Evolutionary conservation across 1,140 invertebrate species (phyloP).

Genomic region (Watersipora subatra): DNA sequence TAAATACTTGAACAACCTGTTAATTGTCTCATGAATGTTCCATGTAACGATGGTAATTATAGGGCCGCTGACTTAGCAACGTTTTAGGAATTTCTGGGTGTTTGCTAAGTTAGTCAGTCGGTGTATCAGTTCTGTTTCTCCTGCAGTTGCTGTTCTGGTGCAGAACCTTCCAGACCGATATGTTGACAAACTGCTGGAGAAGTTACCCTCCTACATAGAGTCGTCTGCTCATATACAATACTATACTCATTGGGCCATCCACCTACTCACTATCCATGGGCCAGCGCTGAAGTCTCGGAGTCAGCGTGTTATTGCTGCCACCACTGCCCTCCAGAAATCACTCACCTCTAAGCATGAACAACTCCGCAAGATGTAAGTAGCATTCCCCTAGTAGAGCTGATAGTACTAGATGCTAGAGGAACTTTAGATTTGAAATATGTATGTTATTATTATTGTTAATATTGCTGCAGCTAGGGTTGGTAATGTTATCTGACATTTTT

Average conservation of each 20-base stretch:
- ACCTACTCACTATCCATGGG: conserved; percentile 51
- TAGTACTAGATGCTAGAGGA: too few relatives aligned
- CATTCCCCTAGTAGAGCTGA: too few relatives aligned
- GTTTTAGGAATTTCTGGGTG: too few relatives aligned
- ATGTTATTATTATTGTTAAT: too few relatives aligned
- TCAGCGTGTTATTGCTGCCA: conserved; percentile 44
- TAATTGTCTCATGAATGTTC: neutral
- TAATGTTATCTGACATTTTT: too few relatives aligned
- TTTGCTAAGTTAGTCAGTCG: too few relatives aligned
- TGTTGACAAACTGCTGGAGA: conserved; percentile 55
- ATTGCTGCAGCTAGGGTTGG: too few relatives aligned
- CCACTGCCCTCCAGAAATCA: conserved; percentile 65
- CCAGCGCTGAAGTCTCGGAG: conserved; percentile 43
- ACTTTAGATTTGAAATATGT: too few relatives aligned
- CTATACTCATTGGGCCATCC: conserved; percentile 65
- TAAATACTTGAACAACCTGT: neutral
- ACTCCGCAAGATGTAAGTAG: conserved; percentile 70
- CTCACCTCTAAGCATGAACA: conserved; percentile 64
- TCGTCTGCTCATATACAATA: conserved; percentile 69
- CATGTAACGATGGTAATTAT: neutral
- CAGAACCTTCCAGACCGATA: conserved; percentile 57
- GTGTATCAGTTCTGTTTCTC: conserved; percentile 17
- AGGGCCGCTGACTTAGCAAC: neutral
- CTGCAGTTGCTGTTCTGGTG: conserved; percentile 63
- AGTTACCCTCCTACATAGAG: conserved; percentile 57